phyloP scores from a whole-genome alignment of 2,113 vertebrate species.

The Callaeas wilsoni region DNA sequence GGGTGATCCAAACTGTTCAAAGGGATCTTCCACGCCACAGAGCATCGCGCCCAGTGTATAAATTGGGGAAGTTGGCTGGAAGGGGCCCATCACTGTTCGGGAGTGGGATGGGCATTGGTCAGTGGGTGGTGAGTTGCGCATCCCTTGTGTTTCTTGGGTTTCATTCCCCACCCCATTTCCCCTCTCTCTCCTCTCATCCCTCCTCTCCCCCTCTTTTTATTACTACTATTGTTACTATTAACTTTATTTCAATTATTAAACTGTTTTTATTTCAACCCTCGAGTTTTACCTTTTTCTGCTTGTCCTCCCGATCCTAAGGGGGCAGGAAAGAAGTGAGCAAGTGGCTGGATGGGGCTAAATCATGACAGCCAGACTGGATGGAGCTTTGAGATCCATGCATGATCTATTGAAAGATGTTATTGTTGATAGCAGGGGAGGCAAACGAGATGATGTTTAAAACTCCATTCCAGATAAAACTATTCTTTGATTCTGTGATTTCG shows the following conservation, averaged over 20 bases:
- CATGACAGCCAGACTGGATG: not conserved
- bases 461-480: not conserved
- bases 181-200: not conserved
- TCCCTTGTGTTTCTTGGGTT: not conserved
- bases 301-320: not conserved
- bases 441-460: not conserved
- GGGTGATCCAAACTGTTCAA: not conserved
- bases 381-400: not conserved
- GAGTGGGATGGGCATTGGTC: not conserved
- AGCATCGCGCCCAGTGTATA: accelerated
- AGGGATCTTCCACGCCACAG: not conserved
- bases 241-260: not conserved
- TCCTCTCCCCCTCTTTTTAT: not conserved
- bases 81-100: not conserved
- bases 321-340: not conserved
- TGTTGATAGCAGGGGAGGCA: not conserved
- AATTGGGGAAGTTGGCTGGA: accelerated
- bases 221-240: not conserved
- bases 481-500: not conserved
- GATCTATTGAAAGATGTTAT: not conserved
- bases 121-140: not conserved
- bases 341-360: not conserved
- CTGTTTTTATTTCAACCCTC: not conserved
- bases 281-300: not conserved
- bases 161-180: not conserved